A percentile compares a stretch with the other conserved stretches of the same genome.
Conservation (phyloP, 30 jellyfish, hydroid and myxozoan species). For the Pseudorhiza aurosa region DNA sequence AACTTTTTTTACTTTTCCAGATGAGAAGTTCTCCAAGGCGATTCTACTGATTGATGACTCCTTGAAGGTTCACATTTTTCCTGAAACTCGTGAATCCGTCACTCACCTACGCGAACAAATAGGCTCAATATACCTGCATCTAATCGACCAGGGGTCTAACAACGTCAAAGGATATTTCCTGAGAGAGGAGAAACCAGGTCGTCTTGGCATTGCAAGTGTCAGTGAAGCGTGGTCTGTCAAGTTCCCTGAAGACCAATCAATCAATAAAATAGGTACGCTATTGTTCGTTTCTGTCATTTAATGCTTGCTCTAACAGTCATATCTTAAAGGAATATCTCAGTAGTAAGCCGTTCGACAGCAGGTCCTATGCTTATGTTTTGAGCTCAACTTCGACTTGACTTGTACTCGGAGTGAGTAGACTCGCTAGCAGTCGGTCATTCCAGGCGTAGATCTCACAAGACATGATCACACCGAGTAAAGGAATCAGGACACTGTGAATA, state of each 20-base stretch:
- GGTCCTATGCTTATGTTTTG: no score
- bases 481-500: no score
- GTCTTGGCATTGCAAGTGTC: slow-evolving; percentile 29
- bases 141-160: slow-evolving; percentile 62
- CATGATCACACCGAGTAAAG: no score
- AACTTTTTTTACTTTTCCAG: slow-evolving; percentile 63
- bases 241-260: slow-evolving; percentile 82
- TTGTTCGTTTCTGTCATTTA: no score
- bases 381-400: no score
- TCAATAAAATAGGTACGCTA: slow-evolving; percentile 47
- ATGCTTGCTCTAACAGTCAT: no score
- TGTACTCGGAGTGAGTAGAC: no score
- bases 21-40: slow-evolving; percentile 82
- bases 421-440: no score
- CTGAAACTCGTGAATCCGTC: slow-evolving; percentile 78
- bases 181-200: slow-evolving; percentile 38
- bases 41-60: slow-evolving; percentile 78
- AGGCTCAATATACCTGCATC: slow-evolving; percentile 72
- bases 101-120: slow-evolving; percentile 61
- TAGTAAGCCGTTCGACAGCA: no score
- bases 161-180: slow-evolving; percentile 74
- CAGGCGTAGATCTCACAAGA: no score
- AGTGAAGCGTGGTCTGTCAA: slow-evolving; percentile 85
- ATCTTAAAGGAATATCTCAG: no score
- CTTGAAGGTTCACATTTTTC: slow-evolving; percentile 82